Base-by-base conservation (phyloP, 2,113 vertebrate genomes). In the Nycticebus coucang region DNA sequence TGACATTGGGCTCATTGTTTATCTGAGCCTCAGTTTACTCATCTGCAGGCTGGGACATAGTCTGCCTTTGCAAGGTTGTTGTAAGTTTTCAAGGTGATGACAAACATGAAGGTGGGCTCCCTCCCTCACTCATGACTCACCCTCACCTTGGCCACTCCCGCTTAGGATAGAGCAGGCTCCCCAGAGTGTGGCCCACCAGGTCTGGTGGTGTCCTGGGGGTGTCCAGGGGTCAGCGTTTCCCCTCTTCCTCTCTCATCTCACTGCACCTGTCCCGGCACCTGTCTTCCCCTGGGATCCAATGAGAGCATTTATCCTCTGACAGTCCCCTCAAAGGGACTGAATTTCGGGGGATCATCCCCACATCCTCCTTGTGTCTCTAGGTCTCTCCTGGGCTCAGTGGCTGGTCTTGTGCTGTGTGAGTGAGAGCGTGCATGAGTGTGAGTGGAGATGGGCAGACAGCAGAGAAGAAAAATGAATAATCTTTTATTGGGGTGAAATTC, bases 111-210 rank as follows among this genome's bases (percentile, higher is more conserved):
- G 74, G 18, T 11, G 45, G 21, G 13, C 28, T 3, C 5, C 41
- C 22, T 15, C 21, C 11, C 9, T 17, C 0, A 6, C 45, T 53
- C 0, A 0, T 3, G 45, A 4, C 18, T 4, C 19, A 18, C 14
- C 12, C 13, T 55, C 24, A 4, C 69, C 35, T 7, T 11, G 55
- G 19, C 35, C 0, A 2, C n/a, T 21, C 33, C 66, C 12, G 22
- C 72, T 50, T 7, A 12, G 17, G 62, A 22, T 18, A 2, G 4
- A 21, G 5, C 28, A 55, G 75, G 50, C 28, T 50, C 50, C 75
- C 75, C 8, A 4, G 21, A 8, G n/a, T 3, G 3, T 14, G 19
- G 21, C 2, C 13, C 28, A 2, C 5, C 4, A 2, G 5, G 28
- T 22, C 82, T 21, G 19, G 19, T 3, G 5, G 8, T 8, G 3